A percentile compares a stretch with the other conserved stretches of the same genome.
These are phyloP conservation scores for Vulpes ferrilata DNA, from an alignment of 2,113 vertebrate genomes.

Conservation along the genomic window DNA sequence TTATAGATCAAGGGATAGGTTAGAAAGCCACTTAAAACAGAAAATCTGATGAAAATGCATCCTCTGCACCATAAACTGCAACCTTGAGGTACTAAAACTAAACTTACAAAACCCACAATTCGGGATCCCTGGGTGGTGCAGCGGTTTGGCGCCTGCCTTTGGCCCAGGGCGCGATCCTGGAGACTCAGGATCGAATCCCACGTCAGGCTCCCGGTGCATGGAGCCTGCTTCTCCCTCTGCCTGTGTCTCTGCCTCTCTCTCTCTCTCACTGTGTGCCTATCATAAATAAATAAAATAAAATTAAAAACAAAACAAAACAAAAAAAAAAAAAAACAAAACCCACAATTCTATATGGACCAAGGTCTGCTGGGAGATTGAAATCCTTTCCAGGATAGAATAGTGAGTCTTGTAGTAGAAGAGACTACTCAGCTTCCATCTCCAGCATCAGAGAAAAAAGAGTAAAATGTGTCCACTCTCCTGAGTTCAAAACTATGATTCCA, in stretches of 20 bases:
- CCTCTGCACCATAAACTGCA: background rate
- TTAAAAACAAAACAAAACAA: too few relatives aligned
- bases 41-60: background rate
- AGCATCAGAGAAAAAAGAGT: background rate
- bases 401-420: background rate
- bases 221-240: too few relatives aligned
- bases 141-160: too few relatives aligned
- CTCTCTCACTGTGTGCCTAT: too few relatives aligned
- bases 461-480: background rate
- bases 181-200: too few relatives aligned
- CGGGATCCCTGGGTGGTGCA: too few relatives aligned
- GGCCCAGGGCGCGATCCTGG: too few relatives aligned
- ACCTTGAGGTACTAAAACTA: slow-evolving; percentile 3
- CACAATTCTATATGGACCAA: background rate
- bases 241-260: too few relatives aligned
- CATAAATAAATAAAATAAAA: too few relatives aligned
- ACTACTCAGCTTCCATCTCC: background rate
- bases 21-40: background rate
- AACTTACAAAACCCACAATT: slow-evolving; percentile 31
- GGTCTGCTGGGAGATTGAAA: background rate
- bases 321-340: too few relatives aligned
- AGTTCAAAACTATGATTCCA: background rate
- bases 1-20: background rate
- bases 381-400: background rate
- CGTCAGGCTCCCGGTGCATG: too few relatives aligned